Conservation (phyloP, 2,888 invertebrate genomes). For the Mimachlamys varia region DNA sequence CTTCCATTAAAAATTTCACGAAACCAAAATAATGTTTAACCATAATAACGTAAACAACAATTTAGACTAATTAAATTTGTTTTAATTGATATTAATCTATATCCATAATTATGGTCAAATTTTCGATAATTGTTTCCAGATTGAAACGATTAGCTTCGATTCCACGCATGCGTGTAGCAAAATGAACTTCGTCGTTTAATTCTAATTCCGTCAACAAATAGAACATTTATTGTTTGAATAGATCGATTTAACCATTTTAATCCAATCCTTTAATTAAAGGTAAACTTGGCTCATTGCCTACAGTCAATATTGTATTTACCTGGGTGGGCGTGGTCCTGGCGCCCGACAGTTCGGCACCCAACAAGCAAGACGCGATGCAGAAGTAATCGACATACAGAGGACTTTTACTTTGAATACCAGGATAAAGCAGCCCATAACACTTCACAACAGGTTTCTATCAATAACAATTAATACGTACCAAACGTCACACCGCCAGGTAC, state of each 20-base stretch:
- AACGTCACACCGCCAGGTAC: not conserved
- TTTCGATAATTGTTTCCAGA: not conserved
- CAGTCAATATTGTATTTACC: not conserved
- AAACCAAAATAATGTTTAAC: not conserved
- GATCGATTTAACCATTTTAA: conserved; percentile 23
- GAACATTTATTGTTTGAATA: not conserved
- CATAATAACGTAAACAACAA: not conserved
- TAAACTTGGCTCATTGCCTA: not conserved
- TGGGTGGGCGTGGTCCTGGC: not conserved
- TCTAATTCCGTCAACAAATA: not conserved
- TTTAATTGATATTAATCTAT: not conserved
- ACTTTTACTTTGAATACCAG: not conserved
- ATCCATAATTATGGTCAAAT: not conserved
- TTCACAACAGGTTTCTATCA: not conserved
- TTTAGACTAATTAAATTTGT: not conserved
- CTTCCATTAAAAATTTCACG: not conserved
- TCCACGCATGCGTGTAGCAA: not conserved
- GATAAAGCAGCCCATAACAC: not conserved
- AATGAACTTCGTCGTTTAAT: not conserved
- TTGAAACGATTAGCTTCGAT: not conserved
- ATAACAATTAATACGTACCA: not conserved
- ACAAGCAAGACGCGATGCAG: not conserved
- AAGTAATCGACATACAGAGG: not conserved
- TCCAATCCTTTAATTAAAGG: conserved; percentile 29
- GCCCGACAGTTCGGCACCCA: not conserved